A percentile compares a stretch with the other conserved stretches of the same genome.
Conservation (phyloP, 2,888 invertebrate genomes). For the Caenorhabditis drosophilae region DNA sequence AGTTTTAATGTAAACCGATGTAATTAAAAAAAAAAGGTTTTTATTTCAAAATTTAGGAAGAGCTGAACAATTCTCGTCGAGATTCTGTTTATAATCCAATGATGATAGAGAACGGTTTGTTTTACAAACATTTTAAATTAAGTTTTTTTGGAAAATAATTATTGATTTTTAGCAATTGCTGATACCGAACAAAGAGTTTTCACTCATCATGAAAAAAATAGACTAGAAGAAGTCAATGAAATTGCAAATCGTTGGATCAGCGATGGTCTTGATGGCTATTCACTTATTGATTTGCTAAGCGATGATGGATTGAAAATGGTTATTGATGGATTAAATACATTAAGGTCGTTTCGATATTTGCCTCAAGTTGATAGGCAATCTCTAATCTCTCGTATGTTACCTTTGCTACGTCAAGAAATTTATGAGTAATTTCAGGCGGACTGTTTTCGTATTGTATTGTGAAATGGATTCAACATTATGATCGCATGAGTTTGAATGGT, state of each 20-base stretch:
- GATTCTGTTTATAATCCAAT: constrained; percentile 15
- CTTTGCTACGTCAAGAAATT: too few species aligned
- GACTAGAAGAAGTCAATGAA: constrained; percentile 26
- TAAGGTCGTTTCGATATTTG: constrained; percentile 17
- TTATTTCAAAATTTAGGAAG: constrained; percentile 11
- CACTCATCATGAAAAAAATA: constrained; percentile 21
- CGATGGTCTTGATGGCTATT: constrained; percentile 11
- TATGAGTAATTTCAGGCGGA: constrained; percentile 22
- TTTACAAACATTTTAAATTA: not conserved
- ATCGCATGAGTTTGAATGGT: constrained; percentile 17
- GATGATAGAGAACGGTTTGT: constrained; percentile 3
- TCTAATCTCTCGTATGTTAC: constrained; percentile 15
- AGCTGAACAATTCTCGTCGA: constrained; percentile 7
- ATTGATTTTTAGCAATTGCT: constrained; percentile 3
- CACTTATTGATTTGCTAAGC: constrained; percentile 15
- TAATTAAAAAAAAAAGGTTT: too few species aligned
- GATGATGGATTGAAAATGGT: constrained; percentile 10
- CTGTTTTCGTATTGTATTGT: constrained; percentile 28
- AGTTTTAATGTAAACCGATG: constrained; percentile 8
- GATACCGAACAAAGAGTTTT: constrained; percentile 22
- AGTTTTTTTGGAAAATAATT: not conserved
- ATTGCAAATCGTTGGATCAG: constrained; percentile 21
- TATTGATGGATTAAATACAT: constrained; percentile 14
- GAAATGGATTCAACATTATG: constrained; percentile 37
- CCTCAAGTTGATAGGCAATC: constrained; percentile 5